Base-by-base conservation (phyloP, 2,113 vertebrate species). In the Pundamilia nyererei region DNA sequence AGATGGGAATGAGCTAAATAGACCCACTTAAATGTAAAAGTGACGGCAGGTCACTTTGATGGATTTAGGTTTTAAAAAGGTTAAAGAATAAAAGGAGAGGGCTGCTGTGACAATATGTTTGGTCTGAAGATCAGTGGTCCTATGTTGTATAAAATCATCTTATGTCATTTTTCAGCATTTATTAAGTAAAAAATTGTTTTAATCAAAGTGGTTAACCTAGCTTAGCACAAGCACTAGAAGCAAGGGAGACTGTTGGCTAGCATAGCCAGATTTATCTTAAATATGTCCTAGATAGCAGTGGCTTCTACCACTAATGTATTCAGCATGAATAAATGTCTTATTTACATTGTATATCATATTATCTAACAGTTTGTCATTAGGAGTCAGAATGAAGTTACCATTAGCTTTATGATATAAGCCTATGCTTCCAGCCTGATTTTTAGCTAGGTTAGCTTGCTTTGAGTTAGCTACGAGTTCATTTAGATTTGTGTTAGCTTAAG, bases 211-310 rank as follows among this genome's bases (percentile, higher is more conserved):
- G 31, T 79, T 79, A 26, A 58, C 81, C 14, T 87, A 79, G 45
- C 47, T 79, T 79, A 87, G 33, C 21, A 77, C 17, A 62, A 45
- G 9, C 2, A 15, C 19, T 68, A 21, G 62, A 40, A 68, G 62
- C 33, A 55, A n/a, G 0, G 19, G 2, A 21, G 26, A 9, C 7
- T 9, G 40, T 29, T 26, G 21, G 38, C 56, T 82, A 80, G 81
- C 38, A 29, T 38, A 68, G 38, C n/a, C 9, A 42, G 51, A 24
- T 49, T 47, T 75, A 80, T 80, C 53, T 26, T 80, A 40, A 55
- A 80, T 40, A 6, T 42, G 13, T n/a, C 1, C 6, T 6, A 72
- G 38, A 26, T 72, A 26, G 0, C 9, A 0, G 0, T 60, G 38
- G 11, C 35, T 53, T 58, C 55, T 60, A 31, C 42, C 10, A 56